These are phyloP conservation scores for Chymomyza amoena DNA, from an alignment of 2,888 invertebrate genomes.

Conservation along the genomic window DNA sequence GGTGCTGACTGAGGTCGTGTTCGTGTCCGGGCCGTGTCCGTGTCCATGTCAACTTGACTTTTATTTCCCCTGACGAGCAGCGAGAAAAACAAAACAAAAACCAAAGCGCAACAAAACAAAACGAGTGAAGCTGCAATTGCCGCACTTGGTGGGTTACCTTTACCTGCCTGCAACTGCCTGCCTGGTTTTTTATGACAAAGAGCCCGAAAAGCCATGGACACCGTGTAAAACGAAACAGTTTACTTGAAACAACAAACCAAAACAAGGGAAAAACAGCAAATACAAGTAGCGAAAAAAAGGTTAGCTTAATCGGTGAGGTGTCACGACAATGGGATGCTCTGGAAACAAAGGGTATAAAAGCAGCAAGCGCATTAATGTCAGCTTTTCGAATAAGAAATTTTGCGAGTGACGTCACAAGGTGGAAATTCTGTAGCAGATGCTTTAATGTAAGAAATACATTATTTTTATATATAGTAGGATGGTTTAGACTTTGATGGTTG, in stretches of 20 bases:
- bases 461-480: too few relatives aligned
- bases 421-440: too few relatives aligned
- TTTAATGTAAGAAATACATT: too few relatives aligned
- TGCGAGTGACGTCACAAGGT: too few relatives aligned
- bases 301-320: too few relatives aligned
- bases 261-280: constrained; percentile 15
- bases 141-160: constrained; percentile 2
- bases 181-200: neutral
- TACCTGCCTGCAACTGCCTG: neutral
- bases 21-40: constrained; percentile 42
- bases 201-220: constrained; percentile 27
- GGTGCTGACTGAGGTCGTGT: constrained; percentile 14
- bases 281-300: neutral
- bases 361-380: too few relatives aligned
- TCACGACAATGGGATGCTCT: too few relatives aligned
- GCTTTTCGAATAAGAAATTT: too few relatives aligned
- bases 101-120: constrained; percentile 5
- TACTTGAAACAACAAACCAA: constrained; percentile 32
- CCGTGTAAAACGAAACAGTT: constrained; percentile 60
- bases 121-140: neutral
- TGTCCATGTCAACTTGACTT: constrained; percentile 63
- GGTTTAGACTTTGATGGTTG: too few relatives aligned
- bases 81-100: constrained; percentile 22
- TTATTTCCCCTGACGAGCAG: constrained; percentile 63
- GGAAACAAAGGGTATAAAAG: too few relatives aligned